phyloP scores from a whole-genome alignment of 64 coral and sea anemone genomes.

The Montipora foliosa region DNA sequence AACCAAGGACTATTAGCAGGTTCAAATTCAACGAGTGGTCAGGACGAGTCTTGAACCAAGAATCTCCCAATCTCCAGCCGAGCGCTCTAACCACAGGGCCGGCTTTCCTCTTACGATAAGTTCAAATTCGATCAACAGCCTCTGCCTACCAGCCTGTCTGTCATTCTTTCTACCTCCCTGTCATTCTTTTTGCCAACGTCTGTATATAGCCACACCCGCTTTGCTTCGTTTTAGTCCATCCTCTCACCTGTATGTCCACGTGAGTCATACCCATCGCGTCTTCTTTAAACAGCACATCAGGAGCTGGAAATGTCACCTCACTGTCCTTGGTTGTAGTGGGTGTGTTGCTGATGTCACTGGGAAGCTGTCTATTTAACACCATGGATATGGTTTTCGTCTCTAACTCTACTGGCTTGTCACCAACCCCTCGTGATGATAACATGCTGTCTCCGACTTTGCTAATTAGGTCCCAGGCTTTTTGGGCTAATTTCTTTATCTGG shows the following conservation, averaged over 20 bases:
- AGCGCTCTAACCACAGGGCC: too few relatives aligned
- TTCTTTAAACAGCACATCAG: conserved; percentile 44
- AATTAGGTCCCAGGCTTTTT: conserved; percentile 74
- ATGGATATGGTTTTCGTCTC: conserved; percentile 73
- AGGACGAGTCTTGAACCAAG: too few relatives aligned
- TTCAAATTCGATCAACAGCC: too few relatives aligned
- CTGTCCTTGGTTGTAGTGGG: conserved; percentile 39
- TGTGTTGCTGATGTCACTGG: conserved; percentile 59
- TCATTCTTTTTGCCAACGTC: too few relatives aligned
- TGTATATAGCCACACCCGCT: too few relatives aligned
- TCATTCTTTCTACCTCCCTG: too few relatives aligned
- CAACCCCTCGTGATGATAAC: conserved; percentile 36
- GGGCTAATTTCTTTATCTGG: conserved; percentile 50
- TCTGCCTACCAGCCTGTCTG: too few relatives aligned
- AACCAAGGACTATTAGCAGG: too few relatives aligned
- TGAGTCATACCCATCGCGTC: conserved; percentile 18
- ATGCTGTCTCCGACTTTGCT: conserved; percentile 67
- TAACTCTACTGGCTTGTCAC: conserved; percentile 49
- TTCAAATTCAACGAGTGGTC: too few relatives aligned
- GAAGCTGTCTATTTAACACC: conserved; percentile 57
- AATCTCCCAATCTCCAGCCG: too few relatives aligned
- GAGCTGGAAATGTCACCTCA: conserved; percentile 56
- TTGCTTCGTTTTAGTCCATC: too few relatives aligned
- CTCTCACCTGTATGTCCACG: conserved; percentile 82
- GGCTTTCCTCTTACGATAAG: too few relatives aligned